Conservation (phyloP, 2,797 vertebrate genomes). For the Alectoris magna region DNA sequence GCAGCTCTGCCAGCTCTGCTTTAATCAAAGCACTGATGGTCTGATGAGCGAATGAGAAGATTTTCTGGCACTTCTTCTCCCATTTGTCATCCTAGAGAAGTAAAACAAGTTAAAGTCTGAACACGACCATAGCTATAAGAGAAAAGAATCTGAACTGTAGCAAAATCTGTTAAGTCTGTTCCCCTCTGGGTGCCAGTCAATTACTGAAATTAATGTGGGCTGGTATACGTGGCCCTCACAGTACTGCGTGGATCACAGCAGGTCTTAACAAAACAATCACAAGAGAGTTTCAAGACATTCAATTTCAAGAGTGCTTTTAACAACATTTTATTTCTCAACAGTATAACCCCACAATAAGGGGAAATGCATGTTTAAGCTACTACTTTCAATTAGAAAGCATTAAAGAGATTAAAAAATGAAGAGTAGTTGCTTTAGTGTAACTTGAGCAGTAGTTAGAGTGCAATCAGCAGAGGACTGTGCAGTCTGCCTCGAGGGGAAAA, state of each 20-base stretch:
- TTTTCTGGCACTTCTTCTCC: conserved; percentile 99
- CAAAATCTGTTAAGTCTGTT: background rate
- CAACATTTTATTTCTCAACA: background rate
- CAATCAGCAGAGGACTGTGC: background rate
- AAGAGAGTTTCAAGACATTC: background rate
- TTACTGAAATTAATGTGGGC: background rate
- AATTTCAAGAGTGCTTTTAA: background rate
- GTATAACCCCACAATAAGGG: background rate
- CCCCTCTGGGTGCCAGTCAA: background rate
- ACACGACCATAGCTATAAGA: background rate
- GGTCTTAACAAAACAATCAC: background rate
- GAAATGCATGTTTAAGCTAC: background rate
- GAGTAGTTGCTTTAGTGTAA: background rate
- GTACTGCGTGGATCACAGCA: background rate
- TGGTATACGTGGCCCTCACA: background rate
- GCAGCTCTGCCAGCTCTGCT: conserved; percentile 95
- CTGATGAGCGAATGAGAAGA: conserved; percentile 98
- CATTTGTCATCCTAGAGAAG: conserved; percentile 94
- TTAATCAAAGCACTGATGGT: conserved; percentile 98
- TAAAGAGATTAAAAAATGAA: background rate
- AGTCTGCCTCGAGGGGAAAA: background rate
- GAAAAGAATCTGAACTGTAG: background rate
- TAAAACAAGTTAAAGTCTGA: background rate
- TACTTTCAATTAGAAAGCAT: background rate
- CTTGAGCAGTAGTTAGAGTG: background rate